Evolutionary conservation across 1,140 invertebrate genomes (phyloP).

Genomic region (Zeugodacus cucurbitae): DNA sequence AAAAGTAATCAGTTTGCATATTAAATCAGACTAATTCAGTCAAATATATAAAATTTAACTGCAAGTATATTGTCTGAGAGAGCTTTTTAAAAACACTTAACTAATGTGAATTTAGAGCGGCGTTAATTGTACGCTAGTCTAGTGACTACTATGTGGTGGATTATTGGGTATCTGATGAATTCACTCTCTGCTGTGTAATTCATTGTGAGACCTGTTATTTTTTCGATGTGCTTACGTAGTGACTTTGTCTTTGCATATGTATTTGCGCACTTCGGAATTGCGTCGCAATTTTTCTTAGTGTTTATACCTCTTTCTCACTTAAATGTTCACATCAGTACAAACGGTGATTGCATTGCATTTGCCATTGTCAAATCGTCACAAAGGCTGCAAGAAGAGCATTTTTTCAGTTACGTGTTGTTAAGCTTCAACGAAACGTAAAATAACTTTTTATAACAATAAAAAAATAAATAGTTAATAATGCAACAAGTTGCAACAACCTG

Average conservation of each 20-base stretch:
- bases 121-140: background rate
- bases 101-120: background rate
- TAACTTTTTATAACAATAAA: too few species aligned
- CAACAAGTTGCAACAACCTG: too few species aligned
- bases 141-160: background rate
- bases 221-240: background rate
- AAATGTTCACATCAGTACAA: too few species aligned
- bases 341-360: background rate
- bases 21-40: background rate
- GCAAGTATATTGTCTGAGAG: background rate
- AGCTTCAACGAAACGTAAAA: too few species aligned
- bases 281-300: constrained; percentile 2
- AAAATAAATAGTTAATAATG: too few species aligned
- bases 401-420: too few species aligned
- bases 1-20: background rate
- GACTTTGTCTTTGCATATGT: background rate
- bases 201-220: background rate
- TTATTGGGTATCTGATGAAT: background rate
- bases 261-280: background rate
- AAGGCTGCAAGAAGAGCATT: too few species aligned
- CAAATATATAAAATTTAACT: background rate
- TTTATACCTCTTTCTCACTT: background rate
- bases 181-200: background rate
- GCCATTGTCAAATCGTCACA: background rate
- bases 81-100: background rate